Evolutionary conservation across 2,113 vertebrate genomes (phyloP).

Genomic region (Hippocampus comes): DNA sequence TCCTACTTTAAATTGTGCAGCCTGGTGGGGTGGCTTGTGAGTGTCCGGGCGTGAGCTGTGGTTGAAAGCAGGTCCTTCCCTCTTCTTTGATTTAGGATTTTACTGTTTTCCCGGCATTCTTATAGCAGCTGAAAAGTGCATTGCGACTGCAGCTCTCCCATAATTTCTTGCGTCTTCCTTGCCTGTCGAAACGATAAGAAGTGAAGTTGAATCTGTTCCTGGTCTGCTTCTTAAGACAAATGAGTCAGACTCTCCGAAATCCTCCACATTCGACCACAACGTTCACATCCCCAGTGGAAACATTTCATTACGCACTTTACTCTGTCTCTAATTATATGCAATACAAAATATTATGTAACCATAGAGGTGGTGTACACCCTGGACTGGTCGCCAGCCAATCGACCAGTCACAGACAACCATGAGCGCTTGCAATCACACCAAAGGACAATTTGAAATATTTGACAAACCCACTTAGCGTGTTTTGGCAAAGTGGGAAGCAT

Average conservation of each 20-base stretch:
- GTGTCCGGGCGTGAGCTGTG: neutral
- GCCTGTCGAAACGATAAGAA: neutral
- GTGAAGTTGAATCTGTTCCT: neutral
- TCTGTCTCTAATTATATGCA: neutral
- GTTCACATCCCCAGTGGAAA: neutral
- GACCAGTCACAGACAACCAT: neutral
- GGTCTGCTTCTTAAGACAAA: neutral
- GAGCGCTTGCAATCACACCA: neutral
- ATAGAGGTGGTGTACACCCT: neutral
- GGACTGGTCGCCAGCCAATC: slow-evolving; percentile 1
- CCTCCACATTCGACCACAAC: neutral
- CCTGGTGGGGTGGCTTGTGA: neutral
- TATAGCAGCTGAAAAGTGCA: neutral
- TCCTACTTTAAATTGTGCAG: neutral
- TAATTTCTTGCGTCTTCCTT: neutral
- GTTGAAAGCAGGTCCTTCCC: neutral
- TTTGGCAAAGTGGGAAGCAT: neutral
- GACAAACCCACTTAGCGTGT: neutral
- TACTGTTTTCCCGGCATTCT: neutral
- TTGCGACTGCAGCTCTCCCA: neutral
- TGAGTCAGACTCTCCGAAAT: neutral
- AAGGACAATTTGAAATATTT: neutral
- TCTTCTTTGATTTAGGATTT: neutral
- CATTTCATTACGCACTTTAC: neutral
- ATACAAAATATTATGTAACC: neutral